phyloP scores from a whole-genome alignment of 1,140 invertebrate genomes.

The Diprion similis region DNA sequence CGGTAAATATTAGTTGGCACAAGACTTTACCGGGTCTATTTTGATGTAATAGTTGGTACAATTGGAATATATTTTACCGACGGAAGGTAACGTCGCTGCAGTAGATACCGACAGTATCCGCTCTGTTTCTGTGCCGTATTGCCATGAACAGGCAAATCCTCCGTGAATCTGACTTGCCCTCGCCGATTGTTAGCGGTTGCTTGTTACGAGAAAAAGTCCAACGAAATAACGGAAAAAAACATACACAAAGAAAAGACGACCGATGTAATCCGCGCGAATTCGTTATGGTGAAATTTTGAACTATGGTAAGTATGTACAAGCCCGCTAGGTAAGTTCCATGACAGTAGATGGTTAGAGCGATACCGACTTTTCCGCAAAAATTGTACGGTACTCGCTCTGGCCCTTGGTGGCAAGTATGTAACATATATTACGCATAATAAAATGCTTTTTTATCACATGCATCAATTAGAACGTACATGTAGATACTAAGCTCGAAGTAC shows the following conservation, averaged over 20 bases:
- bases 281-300: too few relatives aligned
- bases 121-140: background rate
- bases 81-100: background rate
- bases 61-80: background rate
- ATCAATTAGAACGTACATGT: background rate
- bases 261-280: too few relatives aligned
- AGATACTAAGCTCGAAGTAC: background rate
- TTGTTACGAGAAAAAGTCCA: slow-evolving; percentile 40
- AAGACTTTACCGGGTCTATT: slow-evolving; percentile 25
- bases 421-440: background rate
- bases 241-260: too few relatives aligned
- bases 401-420: background rate
- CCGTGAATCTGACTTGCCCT: slow-evolving; percentile 55
- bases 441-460: background rate
- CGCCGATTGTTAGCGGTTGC: slow-evolving; percentile 57
- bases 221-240: slow-evolving; percentile 7
- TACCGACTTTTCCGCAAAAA: background rate
- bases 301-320: too few relatives aligned
- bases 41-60: background rate
- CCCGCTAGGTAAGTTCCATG: background rate
- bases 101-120: background rate
- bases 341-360: background rate
- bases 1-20: slow-evolving; percentile 23
- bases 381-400: background rate
- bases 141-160: too few relatives aligned